These are phyloP conservation scores for Acromyrmex heyeri DNA, from an alignment of 1,140 invertebrate species.

Conservation along the genomic window DNA sequence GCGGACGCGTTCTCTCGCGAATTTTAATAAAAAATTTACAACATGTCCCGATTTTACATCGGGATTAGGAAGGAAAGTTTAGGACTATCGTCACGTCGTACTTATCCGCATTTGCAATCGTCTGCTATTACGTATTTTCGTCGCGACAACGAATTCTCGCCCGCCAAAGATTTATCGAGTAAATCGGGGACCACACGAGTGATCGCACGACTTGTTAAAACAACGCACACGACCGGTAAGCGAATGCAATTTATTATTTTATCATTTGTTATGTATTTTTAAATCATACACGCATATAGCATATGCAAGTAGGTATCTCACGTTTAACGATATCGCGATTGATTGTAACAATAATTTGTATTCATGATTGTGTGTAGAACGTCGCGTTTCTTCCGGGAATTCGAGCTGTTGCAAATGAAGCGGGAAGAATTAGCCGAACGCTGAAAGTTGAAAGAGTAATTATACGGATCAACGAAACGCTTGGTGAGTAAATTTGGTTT, in stretches of 20 bases:
- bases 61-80: background rate
- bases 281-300: background rate
- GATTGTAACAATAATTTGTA: conserved; percentile 26
- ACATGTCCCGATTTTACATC: background rate
- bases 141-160: background rate
- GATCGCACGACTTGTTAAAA: background rate
- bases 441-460: background rate
- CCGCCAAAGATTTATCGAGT: background rate
- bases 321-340: background rate
- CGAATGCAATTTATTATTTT: background rate
- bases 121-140: background rate
- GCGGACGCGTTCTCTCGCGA: background rate
- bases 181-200: background rate
- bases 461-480: background rate
- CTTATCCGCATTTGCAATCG: background rate
- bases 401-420: background rate
- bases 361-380: background rate
- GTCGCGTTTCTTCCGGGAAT: background rate
- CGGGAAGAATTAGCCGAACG: background rate
- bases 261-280: background rate
- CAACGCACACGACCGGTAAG: background rate
- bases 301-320: background rate
- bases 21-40: background rate
- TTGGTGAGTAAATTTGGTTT: conserved; percentile 25
- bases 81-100: background rate